Evolutionary conservation across 2,113 vertebrate genomes (phyloP).

Genomic region (Colaptes auratus): DNA sequence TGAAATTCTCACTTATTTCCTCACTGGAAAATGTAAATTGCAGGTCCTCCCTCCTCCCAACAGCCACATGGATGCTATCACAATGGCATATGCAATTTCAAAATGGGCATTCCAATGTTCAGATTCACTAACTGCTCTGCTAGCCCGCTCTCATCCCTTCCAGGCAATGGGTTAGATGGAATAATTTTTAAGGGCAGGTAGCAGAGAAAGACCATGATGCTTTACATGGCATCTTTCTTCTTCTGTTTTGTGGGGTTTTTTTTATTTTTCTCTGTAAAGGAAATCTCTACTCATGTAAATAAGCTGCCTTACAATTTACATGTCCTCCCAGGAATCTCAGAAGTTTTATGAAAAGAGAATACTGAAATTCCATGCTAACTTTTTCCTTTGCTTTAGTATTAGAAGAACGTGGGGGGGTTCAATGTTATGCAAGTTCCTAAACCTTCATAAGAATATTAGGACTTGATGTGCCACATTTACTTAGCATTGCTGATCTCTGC

Average conservation of each 20-base stretch:
- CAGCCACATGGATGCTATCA: neutral
- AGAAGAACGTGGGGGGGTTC: neutral
- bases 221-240: neutral
- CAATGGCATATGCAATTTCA: neutral
- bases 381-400: neutral
- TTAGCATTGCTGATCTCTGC: neutral
- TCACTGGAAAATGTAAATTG: neutral
- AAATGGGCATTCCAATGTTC: neutral
- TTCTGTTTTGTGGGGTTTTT: too few species aligned
- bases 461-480: neutral
- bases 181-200: neutral
- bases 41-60: neutral
- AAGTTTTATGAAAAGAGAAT: neutral
- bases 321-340: neutral
- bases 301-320: neutral
- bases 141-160: neutral
- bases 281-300: neutral
- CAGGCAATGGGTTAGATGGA: neutral
- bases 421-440: neutral
- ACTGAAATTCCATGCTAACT: neutral
- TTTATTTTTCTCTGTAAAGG: neutral
- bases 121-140: neutral
- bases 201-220: neutral
- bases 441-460: neutral
- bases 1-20: slow-evolving; percentile 32